These are phyloP conservation scores for Papilio aristodemus DNA, from an alignment of 1,140 invertebrate genomes.

Conservation along the genomic window DNA sequence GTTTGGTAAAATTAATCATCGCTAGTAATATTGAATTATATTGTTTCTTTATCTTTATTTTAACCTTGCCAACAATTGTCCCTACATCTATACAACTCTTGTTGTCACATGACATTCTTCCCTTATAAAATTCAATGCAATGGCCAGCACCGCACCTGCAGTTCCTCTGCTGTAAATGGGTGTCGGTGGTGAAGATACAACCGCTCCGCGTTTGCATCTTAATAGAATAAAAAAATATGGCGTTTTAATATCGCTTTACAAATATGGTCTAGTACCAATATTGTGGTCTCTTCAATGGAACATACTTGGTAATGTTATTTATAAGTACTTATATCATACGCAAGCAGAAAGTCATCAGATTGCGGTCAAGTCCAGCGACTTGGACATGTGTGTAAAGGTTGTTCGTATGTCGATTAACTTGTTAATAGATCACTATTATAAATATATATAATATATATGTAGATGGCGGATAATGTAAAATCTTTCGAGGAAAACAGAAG, in stretches of 20 bases:
- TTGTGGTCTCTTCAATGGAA: neutral
- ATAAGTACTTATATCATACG: neutral
- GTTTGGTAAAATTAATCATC: neutral
- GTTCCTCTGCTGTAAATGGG: too few species aligned
- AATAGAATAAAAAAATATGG: too few species aligned
- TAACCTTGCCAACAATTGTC: too few species aligned
- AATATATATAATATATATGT: too few species aligned
- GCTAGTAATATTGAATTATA: too few species aligned
- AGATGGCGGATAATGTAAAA: neutral
- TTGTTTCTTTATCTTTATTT: too few species aligned
- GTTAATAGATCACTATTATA: slow-evolving; percentile 7
- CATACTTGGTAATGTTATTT: neutral
- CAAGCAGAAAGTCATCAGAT: slow-evolving; percentile 22
- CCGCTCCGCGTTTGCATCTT: too few species aligned
- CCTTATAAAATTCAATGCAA: too few species aligned
- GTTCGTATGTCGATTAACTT: slow-evolving; percentile 1
- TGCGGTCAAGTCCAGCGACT: slow-evolving; percentile 28
- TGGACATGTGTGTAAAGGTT: slow-evolving; percentile 23
- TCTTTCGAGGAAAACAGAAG: neutral
- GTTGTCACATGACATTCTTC: too few species aligned
- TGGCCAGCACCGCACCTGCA: too few species aligned
- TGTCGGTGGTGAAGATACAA: too few species aligned
- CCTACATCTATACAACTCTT: too few species aligned
- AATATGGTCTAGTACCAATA: neutral
- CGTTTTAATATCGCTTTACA: neutral